Base-by-base conservation (phyloP, 2,113 vertebrate species). In the Oceanodroma tethys region DNA sequence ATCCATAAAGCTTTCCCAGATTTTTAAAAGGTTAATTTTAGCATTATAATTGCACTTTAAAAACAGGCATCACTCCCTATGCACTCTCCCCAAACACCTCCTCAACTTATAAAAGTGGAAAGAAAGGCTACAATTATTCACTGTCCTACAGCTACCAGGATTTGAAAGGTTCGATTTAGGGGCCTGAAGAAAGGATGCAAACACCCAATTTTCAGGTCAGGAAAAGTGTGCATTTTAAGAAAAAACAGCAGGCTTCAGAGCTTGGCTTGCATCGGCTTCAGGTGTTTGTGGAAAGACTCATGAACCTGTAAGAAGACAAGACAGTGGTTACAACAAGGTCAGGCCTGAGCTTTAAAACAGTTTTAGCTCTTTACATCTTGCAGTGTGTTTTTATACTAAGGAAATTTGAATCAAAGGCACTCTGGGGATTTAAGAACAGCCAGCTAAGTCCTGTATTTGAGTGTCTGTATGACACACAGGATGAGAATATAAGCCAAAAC, bases 251-350 rank as follows among this genome's bases (percentile, higher is more conserved):
- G 76, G 38, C 18, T 94, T 99, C 98, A 99, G 97, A 99, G 98
- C 96, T 99, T 99, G 97, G 99, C 98, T 88, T 99, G 99, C 96
- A 99, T 96, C 1, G 99, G 98, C 94, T 99, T 99, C 98, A 99
- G 98, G 95, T 99, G 98, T 94, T 99, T 99, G 97, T 99, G 87
- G 95, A 98, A 99, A 36, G 99, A 99, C 45, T 99, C 98, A 2
- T 99, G 99, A 75, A 99, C 99, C 99, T 99, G 95, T 19, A 70
- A 52, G 81, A 48, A 56, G 32, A 59, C 8, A 92, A 73, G 76
- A 75, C 25, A 71, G 25, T 13, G 13, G 75, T 74, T 53, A 96
- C 30, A 55, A 74, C 22, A 55, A 32, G 25, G 55, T 63, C 30
- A 88, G 67, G 34, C 40, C n/a, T 58, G 11, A 65, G 36, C 20